A percentile compares a stretch with the other conserved stretches of the same genome.
phyloP scores from a whole-genome alignment of 2,797 vertebrate genomes.

The Manis javanica region DNA sequence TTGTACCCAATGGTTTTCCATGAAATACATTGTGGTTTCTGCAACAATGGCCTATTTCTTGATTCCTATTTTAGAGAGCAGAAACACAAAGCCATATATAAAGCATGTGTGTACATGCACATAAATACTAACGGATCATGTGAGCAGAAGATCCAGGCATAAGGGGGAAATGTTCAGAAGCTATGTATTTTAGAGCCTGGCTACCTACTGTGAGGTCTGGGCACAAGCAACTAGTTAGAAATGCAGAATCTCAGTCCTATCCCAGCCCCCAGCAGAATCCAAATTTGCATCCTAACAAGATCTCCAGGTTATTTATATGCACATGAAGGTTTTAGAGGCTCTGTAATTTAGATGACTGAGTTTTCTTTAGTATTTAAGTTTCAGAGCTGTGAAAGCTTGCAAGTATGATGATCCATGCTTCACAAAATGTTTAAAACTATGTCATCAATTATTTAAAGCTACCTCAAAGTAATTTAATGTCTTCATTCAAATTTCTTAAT shows the following conservation, averaged over 20 bases:
- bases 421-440: neutral
- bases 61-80: conserved; percentile 55
- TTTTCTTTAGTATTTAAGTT: neutral
- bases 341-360: neutral
- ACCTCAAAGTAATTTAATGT: neutral
- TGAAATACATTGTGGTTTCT: conserved; percentile 27
- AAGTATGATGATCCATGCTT: neutral
- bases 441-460: neutral
- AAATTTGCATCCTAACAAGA: conserved; percentile 62
- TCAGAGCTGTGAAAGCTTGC: neutral
- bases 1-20: conserved; percentile 36
- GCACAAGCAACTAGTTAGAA: neutral
- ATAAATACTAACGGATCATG: neutral
- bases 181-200: neutral
- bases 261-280: neutral
- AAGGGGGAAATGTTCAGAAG: too few species aligned
- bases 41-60: conserved; percentile 58
- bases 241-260: neutral
- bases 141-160: neutral
- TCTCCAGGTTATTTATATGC: neutral
- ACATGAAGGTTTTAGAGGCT: neutral
- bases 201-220: neutral
- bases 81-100: neutral
- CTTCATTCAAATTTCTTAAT: neutral
- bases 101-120: neutral